A percentile compares a stretch with the other conserved stretches of the same genome.
These are phyloP conservation scores for Mesorhabditis spiculigera DNA, from an alignment of 2,888 invertebrate genomes.

Conservation along the genomic window DNA sequence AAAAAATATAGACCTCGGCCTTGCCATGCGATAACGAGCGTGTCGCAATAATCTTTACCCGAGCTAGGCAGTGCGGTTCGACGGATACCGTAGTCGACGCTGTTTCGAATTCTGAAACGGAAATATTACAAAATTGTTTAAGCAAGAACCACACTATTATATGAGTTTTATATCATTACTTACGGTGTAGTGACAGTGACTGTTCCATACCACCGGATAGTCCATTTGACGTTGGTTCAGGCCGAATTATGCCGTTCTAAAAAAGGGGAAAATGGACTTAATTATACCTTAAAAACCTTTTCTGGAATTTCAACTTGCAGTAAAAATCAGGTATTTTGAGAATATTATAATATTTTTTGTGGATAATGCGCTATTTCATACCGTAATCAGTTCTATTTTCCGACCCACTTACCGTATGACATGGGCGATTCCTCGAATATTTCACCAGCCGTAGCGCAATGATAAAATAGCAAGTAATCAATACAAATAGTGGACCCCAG, in stretches of 20 bases:
- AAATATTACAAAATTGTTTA: no score
- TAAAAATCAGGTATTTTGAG: no score
- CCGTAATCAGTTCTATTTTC: no score
- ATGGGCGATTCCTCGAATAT: slow-evolving; percentile 28
- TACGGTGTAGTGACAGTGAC: neutral
- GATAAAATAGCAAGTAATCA: slow-evolving; percentile 43
- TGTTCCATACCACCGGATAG: neutral
- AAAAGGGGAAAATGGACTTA: neutral
- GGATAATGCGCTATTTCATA: no score
- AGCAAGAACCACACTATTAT: no score
- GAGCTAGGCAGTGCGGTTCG: neutral
- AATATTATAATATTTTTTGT: no score
- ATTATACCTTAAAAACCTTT: neutral
- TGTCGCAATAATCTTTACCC: slow-evolving; percentile 2
- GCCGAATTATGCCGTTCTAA: neutral
- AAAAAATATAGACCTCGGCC: no score
- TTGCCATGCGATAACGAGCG: slow-evolving; percentile 3
- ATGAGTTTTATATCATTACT: neutral
- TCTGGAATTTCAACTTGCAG: neutral
- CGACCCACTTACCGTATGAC: slow-evolving; percentile 8
- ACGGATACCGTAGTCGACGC: neutral
- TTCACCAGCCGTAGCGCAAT: slow-evolving; percentile 49
- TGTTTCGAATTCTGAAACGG: neutral
- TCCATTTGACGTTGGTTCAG: neutral
- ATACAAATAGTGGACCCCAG: slow-evolving; percentile 51